These are phyloP conservation scores for Nycticryphes semicollaris DNA, from an alignment of 2,113 vertebrate species.

Conservation along the genomic window DNA sequence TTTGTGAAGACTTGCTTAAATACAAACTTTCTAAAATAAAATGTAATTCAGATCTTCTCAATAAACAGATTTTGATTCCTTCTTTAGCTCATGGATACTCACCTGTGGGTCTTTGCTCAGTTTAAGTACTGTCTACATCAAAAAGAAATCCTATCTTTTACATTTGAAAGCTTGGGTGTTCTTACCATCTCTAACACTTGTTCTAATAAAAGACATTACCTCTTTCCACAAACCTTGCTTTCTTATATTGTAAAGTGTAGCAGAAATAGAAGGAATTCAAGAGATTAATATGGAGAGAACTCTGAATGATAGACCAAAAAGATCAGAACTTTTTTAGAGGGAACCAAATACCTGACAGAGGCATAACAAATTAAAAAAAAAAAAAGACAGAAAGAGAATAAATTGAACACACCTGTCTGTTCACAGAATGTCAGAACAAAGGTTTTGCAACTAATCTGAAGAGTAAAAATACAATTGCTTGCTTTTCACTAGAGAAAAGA, in stretches of 20 bases:
- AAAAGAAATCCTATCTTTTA: neutral
- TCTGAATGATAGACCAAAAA: neutral
- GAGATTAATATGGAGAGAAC: neutral
- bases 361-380: neutral
- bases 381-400: neutral
- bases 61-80: slow-evolving; percentile 14
- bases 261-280: neutral
- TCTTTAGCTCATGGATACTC: slow-evolving; percentile 13
- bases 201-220: neutral
- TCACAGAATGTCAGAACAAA: neutral
- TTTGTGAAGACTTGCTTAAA: slow-evolving; percentile 31
- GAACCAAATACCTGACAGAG: neutral
- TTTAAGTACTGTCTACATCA: neutral
- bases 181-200: neutral
- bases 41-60: neutral
- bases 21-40: slow-evolving; percentile 15
- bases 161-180: neutral
- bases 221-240: neutral
- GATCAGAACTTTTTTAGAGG: neutral
- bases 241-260: neutral
- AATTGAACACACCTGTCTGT: neutral
- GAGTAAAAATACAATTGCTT: neutral
- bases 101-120: neutral
- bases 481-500: neutral
- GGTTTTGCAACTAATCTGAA: neutral